These are phyloP conservation scores for Noctua janthe DNA, from an alignment of 2,888 invertebrate species.

Conservation along the genomic window DNA sequence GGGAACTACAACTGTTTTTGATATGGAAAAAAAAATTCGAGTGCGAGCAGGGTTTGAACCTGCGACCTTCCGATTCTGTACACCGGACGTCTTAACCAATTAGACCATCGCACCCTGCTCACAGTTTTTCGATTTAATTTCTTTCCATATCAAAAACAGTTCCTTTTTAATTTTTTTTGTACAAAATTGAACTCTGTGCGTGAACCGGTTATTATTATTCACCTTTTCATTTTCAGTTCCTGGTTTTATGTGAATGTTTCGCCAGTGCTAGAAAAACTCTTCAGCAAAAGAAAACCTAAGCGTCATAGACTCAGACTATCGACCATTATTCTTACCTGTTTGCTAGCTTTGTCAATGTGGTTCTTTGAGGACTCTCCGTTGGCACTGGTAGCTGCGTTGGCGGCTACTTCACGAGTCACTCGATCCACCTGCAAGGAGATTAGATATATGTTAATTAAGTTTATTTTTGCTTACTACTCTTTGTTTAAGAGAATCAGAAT, in stretches of 20 bases:
- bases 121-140: too few relatives aligned
- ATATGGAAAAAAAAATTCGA: too few relatives aligned
- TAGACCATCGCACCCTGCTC: too few relatives aligned
- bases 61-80: too few relatives aligned
- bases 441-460: neutral
- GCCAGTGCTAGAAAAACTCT: neutral
- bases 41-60: too few relatives aligned
- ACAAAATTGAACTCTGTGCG: too few relatives aligned
- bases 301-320: neutral
- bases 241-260: neutral
- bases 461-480: neutral
- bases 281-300: conserved; percentile 14
- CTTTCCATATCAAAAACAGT: too few relatives aligned
- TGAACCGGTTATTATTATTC: too few relatives aligned
- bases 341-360: conserved; percentile 73
- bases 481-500: neutral
- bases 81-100: too few relatives aligned
- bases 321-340: conserved; percentile 74
- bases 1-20: too few relatives aligned
- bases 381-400: conserved; percentile 75
- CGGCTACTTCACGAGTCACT: conserved; percentile 82
- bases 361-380: conserved; percentile 77
- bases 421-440: conserved; percentile 81
- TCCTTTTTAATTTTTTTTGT: too few relatives aligned
- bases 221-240: neutral